A percentile compares a stretch with the other conserved stretches of the same genome.
Conservation (phyloP, 2,888 invertebrate genomes). For the Julus scanicus region DNA sequence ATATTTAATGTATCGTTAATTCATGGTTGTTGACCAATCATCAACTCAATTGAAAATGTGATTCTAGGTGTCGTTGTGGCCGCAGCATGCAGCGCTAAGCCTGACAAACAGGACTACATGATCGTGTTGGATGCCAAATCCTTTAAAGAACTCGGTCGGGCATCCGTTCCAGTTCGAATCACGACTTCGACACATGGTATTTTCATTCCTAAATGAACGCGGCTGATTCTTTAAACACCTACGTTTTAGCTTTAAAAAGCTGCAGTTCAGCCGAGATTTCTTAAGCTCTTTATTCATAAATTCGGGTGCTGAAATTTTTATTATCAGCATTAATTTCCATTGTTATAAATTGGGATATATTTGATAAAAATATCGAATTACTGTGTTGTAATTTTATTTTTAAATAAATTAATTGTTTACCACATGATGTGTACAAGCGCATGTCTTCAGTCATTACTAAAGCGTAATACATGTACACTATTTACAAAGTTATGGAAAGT, state of each 20-base stretch:
- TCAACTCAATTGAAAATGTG: background rate
- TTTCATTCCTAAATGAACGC: constrained; percentile 56
- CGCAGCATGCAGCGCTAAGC: constrained; percentile 47
- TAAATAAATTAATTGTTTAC: background rate
- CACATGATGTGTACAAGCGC: background rate
- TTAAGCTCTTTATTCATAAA: background rate
- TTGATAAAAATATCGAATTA: background rate
- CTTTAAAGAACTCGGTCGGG: constrained; percentile 56
- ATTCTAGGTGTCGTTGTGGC: constrained; percentile 54
- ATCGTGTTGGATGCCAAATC: constrained; percentile 57
- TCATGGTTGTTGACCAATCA: background rate
- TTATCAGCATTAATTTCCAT: background rate
- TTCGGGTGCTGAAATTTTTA: background rate
- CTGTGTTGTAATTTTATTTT: background rate
- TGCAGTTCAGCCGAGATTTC: background rate
- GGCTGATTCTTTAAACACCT: background rate
- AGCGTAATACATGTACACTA: background rate
- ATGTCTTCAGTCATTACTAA: background rate
- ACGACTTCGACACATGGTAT: constrained; percentile 52
- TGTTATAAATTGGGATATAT: background rate
- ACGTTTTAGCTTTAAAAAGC: background rate
- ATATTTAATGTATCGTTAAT: background rate
- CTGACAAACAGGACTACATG: constrained; percentile 53
- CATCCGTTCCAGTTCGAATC: constrained; percentile 38
- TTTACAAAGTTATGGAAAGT: background rate